Conservation (phyloP, 2,113 vertebrate genomes). For the Chamaea fasciata region DNA sequence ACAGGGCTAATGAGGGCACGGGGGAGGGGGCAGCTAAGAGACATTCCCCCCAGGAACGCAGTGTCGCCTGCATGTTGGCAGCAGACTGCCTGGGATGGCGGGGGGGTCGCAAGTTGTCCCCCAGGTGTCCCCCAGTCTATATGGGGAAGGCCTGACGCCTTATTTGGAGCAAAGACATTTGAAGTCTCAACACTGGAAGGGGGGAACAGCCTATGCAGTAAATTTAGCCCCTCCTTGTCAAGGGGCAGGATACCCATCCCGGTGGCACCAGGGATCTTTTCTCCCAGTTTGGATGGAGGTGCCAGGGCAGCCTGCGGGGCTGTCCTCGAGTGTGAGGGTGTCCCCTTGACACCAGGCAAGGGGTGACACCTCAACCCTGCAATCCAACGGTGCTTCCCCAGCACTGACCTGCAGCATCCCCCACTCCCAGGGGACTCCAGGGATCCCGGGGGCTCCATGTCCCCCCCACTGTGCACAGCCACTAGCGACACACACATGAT, state of each 20-base stretch:
- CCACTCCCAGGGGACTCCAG: not conserved
- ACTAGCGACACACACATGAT: fast-evolving
- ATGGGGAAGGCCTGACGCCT: no score
- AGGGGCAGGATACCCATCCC: not conserved
- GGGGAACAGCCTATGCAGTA: fast-evolving
- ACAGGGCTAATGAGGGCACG: not conserved
- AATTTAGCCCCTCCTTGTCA: not conserved
- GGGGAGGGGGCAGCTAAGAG: not conserved
- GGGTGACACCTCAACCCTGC: no score
- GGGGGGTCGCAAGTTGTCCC: fast-evolving
- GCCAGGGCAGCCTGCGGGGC: not conserved
- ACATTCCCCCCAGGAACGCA: not conserved
- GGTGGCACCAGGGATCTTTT: not conserved
- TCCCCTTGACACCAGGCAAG: not conserved
- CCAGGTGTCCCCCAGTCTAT: fast-evolving
- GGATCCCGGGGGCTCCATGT: fast-evolving
- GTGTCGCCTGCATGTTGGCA: not conserved
- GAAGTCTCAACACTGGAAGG: not conserved
- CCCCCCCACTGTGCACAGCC: fast-evolving
- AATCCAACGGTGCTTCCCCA: fast-evolving
- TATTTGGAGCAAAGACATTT: not conserved
- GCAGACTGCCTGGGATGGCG: fast-evolving
- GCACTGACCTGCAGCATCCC: not conserved
- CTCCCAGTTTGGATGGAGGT: not conserved
- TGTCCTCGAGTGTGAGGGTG: fast-evolving